phyloP scores from a whole-genome alignment of 2,888 invertebrate species.

The Oeneis ivallda region DNA sequence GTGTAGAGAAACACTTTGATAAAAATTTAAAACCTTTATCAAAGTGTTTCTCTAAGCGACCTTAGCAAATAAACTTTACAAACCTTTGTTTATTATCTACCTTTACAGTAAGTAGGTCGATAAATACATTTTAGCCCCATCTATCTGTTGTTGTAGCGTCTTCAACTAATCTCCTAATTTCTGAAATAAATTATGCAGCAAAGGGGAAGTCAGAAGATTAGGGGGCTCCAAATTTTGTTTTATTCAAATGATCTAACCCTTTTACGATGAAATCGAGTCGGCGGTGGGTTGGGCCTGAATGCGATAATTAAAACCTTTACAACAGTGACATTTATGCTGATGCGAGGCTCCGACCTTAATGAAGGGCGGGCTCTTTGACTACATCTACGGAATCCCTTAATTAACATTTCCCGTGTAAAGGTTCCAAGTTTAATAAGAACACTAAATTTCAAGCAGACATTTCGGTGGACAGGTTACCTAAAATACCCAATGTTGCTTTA shows the following conservation, averaged over 20 bases:
- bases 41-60: too few species aligned
- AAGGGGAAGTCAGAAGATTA: constrained; percentile 42
- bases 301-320: constrained; percentile 73
- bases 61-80: too few species aligned
- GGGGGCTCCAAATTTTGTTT: constrained; percentile 46
- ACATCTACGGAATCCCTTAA: constrained; percentile 46
- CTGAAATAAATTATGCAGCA: constrained; percentile 23
- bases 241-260: constrained; percentile 54
- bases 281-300: constrained; percentile 62
- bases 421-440: constrained; percentile 38
- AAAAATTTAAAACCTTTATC: too few species aligned
- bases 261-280: constrained; percentile 51
- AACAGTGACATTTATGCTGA: constrained; percentile 76
- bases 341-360: constrained; percentile 66
- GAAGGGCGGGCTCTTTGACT: constrained; percentile 66
- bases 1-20: too few species aligned
- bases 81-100: too few species aligned
- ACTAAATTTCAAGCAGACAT: constrained; percentile 40
- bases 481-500: constrained; percentile 5
- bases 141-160: constrained; percentile 16
- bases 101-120: too few species aligned
- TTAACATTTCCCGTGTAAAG: constrained; percentile 46
- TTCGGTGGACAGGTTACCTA: constrained; percentile 19
- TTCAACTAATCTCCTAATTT: constrained; percentile 23
- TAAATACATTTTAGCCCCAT: not conserved